Evolutionary conservation across 2,888 invertebrate genomes (phyloP).

Genomic region (Rapana venosa): DNA sequence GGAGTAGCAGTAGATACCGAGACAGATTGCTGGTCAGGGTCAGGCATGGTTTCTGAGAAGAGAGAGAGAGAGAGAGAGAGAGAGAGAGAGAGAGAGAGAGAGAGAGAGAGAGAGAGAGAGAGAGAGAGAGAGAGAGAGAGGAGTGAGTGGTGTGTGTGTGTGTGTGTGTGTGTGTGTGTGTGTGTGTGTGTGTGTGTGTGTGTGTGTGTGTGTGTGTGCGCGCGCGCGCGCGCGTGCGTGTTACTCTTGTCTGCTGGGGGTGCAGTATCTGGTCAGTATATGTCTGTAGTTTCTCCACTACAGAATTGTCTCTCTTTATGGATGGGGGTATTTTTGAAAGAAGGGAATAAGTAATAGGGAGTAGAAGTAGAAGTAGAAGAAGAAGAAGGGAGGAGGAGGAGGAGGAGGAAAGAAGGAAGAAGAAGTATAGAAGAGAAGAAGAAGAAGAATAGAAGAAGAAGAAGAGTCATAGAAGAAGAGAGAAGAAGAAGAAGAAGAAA

Average conservation of each 20-base stretch:
- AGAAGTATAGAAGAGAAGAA: neutral
- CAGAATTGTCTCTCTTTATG: too few relatives aligned
- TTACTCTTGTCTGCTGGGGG: too few relatives aligned
- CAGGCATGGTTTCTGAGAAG: too few relatives aligned
- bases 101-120: too few relatives aligned
- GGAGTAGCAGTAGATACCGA: neutral
- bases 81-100: too few relatives aligned
- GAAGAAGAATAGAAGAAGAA: neutral
- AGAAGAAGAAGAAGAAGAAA: neutral
- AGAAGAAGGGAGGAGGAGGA: neutral
- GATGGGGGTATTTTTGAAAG: too few relatives aligned
- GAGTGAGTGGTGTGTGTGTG: neutral
- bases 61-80: too few relatives aligned
- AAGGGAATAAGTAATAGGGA: too few relatives aligned
- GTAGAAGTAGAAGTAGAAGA: neutral
- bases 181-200: constrained; percentile 31
- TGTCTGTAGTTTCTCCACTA: neutral
- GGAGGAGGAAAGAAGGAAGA: neutral
- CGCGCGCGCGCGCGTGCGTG: neutral
- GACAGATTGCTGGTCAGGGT: neutral
- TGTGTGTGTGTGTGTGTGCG: constrained; percentile 23
- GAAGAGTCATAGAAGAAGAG: neutral
- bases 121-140: too few relatives aligned
- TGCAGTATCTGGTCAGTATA: neutral
- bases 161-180: constrained; percentile 33